phyloP scores from a whole-genome alignment of 2,888 invertebrate species.

The Limnephilus marmoratus region DNA sequence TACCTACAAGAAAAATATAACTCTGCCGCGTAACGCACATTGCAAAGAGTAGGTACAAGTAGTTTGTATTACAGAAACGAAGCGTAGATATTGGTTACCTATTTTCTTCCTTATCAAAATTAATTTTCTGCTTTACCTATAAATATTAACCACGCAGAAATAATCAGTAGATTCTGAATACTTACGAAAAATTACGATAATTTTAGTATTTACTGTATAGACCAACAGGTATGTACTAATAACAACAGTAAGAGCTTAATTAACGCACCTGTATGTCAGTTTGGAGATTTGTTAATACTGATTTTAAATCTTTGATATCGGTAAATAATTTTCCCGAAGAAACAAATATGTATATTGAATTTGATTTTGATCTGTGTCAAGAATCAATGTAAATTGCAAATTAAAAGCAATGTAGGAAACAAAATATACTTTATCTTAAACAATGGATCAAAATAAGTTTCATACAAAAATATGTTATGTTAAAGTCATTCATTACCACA shows the following conservation, averaged over 20 bases:
- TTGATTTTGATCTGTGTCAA: background rate
- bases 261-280: background rate
- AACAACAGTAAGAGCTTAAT: background rate
- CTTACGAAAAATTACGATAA: background rate
- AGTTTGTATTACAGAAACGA: background rate
- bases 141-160: background rate
- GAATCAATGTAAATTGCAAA: too few relatives aligned
- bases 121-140: background rate
- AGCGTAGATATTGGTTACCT: background rate
- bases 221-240: background rate
- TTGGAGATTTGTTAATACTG: background rate
- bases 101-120: background rate
- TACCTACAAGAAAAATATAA: background rate
- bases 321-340: background rate
- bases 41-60: background rate
- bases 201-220: background rate
- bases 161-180: background rate
- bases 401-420: too few relatives aligned
- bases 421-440: too few relatives aligned
- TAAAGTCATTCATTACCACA: too few relatives aligned
- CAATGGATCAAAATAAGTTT: too few relatives aligned
- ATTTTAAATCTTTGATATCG: background rate
- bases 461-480: too few relatives aligned
- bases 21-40: background rate
- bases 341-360: too few relatives aligned